phyloP scores from a whole-genome alignment of 2,888 invertebrate species.

The Mythimna lalbum region DNA sequence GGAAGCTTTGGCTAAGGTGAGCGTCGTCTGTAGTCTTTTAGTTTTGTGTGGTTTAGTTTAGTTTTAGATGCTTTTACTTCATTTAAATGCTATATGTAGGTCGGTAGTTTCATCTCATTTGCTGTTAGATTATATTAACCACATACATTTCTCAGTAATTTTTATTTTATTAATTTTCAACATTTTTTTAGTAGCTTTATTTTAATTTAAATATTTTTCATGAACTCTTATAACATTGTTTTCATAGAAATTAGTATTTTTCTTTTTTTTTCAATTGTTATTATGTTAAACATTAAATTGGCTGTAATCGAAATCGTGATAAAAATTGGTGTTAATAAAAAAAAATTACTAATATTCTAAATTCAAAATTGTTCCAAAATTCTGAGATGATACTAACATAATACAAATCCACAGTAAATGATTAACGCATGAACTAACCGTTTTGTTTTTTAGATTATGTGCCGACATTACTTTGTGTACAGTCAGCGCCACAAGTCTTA shows the following conservation, averaged over 20 bases:
- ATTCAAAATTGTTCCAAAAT: constrained; percentile 41
- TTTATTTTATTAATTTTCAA: not conserved
- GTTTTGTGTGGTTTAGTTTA: constrained; percentile 53
- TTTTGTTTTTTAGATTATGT: constrained; percentile 60
- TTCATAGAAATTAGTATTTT: not conserved
- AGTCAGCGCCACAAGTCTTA: constrained; percentile 47
- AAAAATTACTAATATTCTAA: not conserved
- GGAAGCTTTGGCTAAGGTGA: constrained; percentile 72
- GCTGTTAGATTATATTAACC: constrained; percentile 22
- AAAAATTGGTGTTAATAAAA: constrained; percentile 9
- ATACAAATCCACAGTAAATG: constrained; percentile 34
- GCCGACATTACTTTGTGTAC: constrained; percentile 58
- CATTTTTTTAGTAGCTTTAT: not conserved
- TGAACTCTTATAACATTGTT: not conserved
- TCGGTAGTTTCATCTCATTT: constrained; percentile 52
- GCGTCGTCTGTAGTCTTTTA: constrained; percentile 62
- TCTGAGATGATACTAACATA: constrained; percentile 47
- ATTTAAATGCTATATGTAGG: constrained; percentile 35
- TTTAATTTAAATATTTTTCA: not conserved
- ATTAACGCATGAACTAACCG: constrained; percentile 55
- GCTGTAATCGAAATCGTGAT: constrained; percentile 39
- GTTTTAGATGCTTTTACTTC: constrained; percentile 50
- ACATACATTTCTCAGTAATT: constrained; percentile 5
- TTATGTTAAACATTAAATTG: constrained; percentile 54
- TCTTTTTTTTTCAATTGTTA: constrained; percentile 10